Evolutionary conservation across 1,140 invertebrate species (phyloP).

Genomic region (Sinonovacula constricta): DNA sequence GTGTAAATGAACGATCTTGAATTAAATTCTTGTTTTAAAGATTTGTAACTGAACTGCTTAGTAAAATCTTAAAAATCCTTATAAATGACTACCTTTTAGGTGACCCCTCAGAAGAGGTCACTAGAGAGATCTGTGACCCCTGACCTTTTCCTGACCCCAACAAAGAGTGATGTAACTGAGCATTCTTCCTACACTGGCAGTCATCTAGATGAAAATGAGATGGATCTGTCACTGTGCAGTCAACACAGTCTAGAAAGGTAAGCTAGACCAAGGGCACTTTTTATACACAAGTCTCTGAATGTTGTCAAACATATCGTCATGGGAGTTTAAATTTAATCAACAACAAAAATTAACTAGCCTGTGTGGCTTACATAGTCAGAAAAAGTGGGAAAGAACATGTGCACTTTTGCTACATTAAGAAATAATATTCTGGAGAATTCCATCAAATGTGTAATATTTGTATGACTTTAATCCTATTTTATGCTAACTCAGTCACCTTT

Average conservation of each 20-base stretch:
- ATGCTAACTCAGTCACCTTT: background rate
- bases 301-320: too few relatives aligned
- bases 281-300: too few relatives aligned
- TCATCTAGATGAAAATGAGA: slow-evolving; percentile 50
- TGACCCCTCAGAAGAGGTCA: slow-evolving; percentile 18
- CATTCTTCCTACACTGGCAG: slow-evolving; percentile 66
- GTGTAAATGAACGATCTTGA: too few relatives aligned
- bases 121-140: slow-evolving; percentile 1
- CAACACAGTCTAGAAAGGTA: slow-evolving; percentile 37
- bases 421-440: background rate
- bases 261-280: too few relatives aligned
- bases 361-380: too few relatives aligned
- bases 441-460: background rate
- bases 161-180: slow-evolving; percentile 25
- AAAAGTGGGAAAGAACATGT: too few relatives aligned
- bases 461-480: background rate
- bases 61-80: too few relatives aligned
- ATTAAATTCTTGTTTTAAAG: too few relatives aligned
- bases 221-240: slow-evolving; percentile 40
- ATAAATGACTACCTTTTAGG: background rate
- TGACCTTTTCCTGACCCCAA: slow-evolving; percentile 11
- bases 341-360: too few relatives aligned
- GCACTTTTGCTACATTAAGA: too few relatives aligned
- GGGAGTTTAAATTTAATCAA: too few relatives aligned
- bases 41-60: too few relatives aligned